phyloP scores from a whole-genome alignment of 2,113 vertebrate species.

The Myiopsitta monachus region DNA sequence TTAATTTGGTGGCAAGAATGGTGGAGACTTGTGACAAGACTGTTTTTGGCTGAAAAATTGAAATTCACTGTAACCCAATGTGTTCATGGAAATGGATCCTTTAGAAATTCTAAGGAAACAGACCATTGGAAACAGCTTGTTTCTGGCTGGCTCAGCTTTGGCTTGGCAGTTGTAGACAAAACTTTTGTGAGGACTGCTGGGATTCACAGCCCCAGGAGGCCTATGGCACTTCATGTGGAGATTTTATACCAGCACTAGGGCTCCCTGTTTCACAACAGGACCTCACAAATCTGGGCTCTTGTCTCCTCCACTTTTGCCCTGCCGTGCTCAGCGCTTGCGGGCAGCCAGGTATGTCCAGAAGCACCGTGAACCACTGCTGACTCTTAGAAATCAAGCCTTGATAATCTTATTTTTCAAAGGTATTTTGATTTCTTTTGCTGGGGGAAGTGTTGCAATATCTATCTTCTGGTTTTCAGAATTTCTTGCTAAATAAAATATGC shows the following conservation, averaged over 20 bases:
- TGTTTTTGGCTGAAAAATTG: neutral
- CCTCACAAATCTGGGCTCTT: neutral
- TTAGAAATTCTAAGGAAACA: neutral
- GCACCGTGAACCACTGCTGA: rapidly evolving
- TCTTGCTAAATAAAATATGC: neutral
- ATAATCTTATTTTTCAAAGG: neutral
- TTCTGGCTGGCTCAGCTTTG: neutral
- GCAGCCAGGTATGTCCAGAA: neutral
- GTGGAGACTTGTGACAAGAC: neutral
- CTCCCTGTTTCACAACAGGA: neutral
- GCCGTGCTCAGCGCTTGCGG: rapidly evolving
- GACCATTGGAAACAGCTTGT: neutral
- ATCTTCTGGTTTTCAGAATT: neutral
- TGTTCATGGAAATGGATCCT: neutral
- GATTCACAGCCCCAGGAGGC: neutral
- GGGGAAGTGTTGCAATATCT: neutral
- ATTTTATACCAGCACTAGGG: neutral
- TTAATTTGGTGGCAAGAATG: neutral
- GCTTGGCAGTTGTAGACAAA: neutral
- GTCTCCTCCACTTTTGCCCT: neutral
- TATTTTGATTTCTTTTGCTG: neutral
- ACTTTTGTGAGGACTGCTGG: neutral
- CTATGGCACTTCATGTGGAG: neutral
- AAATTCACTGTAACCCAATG: neutral
- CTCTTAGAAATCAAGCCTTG: neutral